phyloP scores from a whole-genome alignment of 1,140 invertebrate species.

The Pseudomyrmex cubaensis region DNA sequence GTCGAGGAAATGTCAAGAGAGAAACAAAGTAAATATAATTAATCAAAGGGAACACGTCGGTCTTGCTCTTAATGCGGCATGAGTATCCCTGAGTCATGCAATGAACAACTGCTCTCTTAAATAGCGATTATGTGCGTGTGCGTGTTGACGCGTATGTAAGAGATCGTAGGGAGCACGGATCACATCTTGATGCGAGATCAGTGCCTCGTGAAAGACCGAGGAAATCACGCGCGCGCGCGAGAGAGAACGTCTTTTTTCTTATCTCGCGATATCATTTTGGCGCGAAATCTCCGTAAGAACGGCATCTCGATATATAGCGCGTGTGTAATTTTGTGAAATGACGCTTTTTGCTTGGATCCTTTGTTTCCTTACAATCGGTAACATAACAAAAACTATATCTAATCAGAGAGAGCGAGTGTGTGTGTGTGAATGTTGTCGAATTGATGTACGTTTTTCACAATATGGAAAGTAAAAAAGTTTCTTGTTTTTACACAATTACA shows the following conservation, averaged over 20 bases:
- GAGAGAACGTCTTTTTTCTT: neutral
- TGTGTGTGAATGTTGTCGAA: neutral
- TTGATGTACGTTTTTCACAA: no score
- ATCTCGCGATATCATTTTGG: neutral
- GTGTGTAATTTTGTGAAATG: slow-evolving; percentile 60
- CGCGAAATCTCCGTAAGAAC: neutral
- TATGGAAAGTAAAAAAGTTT: no score
- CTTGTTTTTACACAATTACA: no score
- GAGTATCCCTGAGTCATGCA: slow-evolving; percentile 62
- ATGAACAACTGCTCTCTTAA: slow-evolving; percentile 71
- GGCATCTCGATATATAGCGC: slow-evolving; percentile 4
- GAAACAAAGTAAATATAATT: neutral
- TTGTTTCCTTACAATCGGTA: slow-evolving; percentile 64
- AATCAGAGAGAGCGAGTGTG: neutral
- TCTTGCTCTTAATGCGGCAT: slow-evolving; percentile 1
- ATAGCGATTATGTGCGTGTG: slow-evolving; percentile 60
- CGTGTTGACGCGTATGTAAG: slow-evolving; percentile 35
- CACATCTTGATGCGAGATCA: slow-evolving; percentile 78
- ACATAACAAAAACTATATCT: neutral
- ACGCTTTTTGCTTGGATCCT: slow-evolving; percentile 47
- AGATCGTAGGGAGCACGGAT: slow-evolving; percentile 65
- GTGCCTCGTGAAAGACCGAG: slow-evolving; percentile 78
- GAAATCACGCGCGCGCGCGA: slow-evolving; percentile 69
- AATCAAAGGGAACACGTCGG: neutral
- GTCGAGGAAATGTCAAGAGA: neutral